A percentile compares a stretch with the other conserved stretches of the same genome.
Conservation (phyloP, 2,888 invertebrate species). For the Watsonalla cultraria region DNA sequence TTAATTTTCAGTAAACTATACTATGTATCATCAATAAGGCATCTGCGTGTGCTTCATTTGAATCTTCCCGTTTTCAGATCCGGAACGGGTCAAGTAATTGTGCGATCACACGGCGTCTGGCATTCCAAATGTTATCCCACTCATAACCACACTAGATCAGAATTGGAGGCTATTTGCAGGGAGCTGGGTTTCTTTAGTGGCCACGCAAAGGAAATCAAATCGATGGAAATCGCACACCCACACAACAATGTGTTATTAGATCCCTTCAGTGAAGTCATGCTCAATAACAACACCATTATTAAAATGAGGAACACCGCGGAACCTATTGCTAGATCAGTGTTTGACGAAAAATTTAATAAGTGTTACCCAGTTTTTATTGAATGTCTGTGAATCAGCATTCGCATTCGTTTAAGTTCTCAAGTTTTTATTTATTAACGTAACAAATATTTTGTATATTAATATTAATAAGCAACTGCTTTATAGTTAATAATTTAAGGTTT, state of each 20-base stretch:
- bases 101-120: conserved; percentile 84
- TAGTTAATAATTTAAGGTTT: too few relatives aligned
- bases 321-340: conserved; percentile 53
- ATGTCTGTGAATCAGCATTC: conserved; percentile 43
- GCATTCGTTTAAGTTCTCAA: conserved; percentile 3
- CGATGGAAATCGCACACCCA: conserved; percentile 31
- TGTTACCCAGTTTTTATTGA: conserved; percentile 71
- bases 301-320: conserved; percentile 54
- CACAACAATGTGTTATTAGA: conserved; percentile 52
- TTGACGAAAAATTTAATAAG: conserved; percentile 37
- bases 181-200: conserved; percentile 80
- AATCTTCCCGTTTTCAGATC: conserved; percentile 42
- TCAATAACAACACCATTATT: conserved; percentile 60
- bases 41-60: not conserved
- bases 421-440: conserved; percentile 8
- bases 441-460: not conserved
- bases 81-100: conserved; percentile 82
- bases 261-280: conserved; percentile 50
- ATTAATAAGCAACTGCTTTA: too few relatives aligned
- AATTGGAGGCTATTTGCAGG: conserved; percentile 80
- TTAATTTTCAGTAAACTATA: too few relatives aligned
- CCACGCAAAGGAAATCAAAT: conserved; percentile 63
- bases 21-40: too few relatives aligned
- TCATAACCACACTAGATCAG: conserved; percentile 66
- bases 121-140: conserved; percentile 83